phyloP scores from a whole-genome alignment of 1,140 invertebrate species.

The Drepana arcuata region DNA sequence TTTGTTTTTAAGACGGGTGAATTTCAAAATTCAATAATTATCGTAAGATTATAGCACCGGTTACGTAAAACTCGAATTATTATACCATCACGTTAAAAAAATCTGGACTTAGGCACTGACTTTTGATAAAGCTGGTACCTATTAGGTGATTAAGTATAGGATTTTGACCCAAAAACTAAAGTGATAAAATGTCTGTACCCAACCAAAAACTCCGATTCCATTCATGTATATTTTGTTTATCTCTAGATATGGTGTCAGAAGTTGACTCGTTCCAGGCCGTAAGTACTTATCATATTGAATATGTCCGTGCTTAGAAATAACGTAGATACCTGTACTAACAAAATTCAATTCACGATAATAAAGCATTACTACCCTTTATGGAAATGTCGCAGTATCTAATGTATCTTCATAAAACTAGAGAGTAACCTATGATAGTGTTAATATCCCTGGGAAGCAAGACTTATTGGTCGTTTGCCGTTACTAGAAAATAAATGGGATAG shows the following conservation, averaged over 20 bases:
- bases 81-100: too few relatives aligned
- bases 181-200: not conserved
- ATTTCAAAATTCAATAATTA: too few relatives aligned
- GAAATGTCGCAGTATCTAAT: constrained; percentile 42
- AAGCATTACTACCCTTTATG: constrained; percentile 26
- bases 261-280: not conserved
- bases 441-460: constrained; percentile 62
- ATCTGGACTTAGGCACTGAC: too few relatives aligned
- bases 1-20: too few relatives aligned
- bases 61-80: too few relatives aligned
- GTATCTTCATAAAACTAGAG: constrained; percentile 62
- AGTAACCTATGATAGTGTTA: constrained; percentile 68
- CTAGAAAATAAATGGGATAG: constrained; percentile 47
- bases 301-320: too few relatives aligned
- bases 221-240: not conserved
- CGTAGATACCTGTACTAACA: too few relatives aligned
- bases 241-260: not conserved
- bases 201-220: not conserved
- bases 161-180: not conserved
- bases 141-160: too few relatives aligned
- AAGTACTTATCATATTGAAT: too few relatives aligned
- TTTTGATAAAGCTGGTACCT: too few relatives aligned
- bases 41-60: too few relatives aligned
- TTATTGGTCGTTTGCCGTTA: constrained; percentile 63
- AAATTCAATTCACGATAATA: not conserved